Base-by-base conservation (phyloP, 2,797 vertebrate species). In the Micrastur ruficollis region DNA sequence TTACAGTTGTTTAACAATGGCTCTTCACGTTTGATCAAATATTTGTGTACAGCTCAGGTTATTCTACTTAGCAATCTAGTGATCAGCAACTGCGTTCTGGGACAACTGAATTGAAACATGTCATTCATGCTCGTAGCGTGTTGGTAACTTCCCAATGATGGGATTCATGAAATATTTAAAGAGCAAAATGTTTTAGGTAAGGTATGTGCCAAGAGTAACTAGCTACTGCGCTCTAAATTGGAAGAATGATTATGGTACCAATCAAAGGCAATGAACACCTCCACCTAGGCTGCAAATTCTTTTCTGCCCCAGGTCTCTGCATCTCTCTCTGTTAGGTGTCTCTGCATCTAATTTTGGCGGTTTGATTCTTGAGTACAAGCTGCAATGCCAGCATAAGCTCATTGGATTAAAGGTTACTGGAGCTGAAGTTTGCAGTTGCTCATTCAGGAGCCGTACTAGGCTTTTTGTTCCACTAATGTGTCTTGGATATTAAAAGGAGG, bases 21-120 rank as follows among this genome's bases (percentile, higher is more conserved):
- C 68, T 89, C n/a, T 75, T 87, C 26, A 0, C 52, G 87, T 94
- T 90, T 87, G 91, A 96, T 94, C 94, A 87, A 61, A 95, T 86
- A 49, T 50, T 68, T 5, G 3, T 32, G 53, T 19, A 81, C 52
- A 65, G 40, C 82, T 72, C 36, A 4, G 81, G 49, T 93, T 85
- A 34, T 46, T 81, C 42, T 80, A 16, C 62, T 63, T 82, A n/a
- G 74, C 85, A 91, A 61, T 44, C 75, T n/a, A 66, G 71, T 32
- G 73, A 90, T 92, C 74, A 90, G 81, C 56, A 80, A 1, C 42
- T 73, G 87, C 82, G 85, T 63, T 26, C 73, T 82, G 94, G 87
- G 95, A 87, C 78, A 58, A 9, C 18, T 0, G 23, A 31, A 29
- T 23, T 84, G 59, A 62, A 49, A 27, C 49, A 49, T 2, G 19